These are phyloP conservation scores for Drosophila trapezifrons DNA, from an alignment of 1,140 invertebrate species.

Conservation along the genomic window DNA sequence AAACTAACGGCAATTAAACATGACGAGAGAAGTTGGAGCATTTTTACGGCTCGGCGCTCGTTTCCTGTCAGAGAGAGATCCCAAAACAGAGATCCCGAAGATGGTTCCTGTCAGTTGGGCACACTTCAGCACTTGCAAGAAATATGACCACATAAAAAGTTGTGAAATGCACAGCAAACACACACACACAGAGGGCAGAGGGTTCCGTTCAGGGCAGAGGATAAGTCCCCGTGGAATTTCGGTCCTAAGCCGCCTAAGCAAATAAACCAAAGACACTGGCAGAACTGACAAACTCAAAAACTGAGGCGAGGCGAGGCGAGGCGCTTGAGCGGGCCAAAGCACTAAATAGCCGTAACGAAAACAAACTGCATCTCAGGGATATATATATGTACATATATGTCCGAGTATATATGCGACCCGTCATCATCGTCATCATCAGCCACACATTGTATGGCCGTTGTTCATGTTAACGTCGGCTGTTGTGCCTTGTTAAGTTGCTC, in stretches of 20 bases:
- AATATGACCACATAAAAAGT: slow-evolving; percentile 75
- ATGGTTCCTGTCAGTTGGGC: slow-evolving; percentile 33
- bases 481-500: slow-evolving; percentile 45
- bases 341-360: slow-evolving; percentile 67
- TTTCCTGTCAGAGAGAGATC: slow-evolving; percentile 37
- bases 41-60: slow-evolving; percentile 58
- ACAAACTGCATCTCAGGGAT: slow-evolving; percentile 48
- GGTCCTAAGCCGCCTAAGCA: slow-evolving; percentile 66
- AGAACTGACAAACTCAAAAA: slow-evolving; percentile 34
- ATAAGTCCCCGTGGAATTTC: slow-evolving; percentile 47
- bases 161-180: slow-evolving; percentile 59
- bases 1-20: slow-evolving; percentile 55
- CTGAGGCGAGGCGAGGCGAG: slow-evolving; percentile 13
- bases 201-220: slow-evolving; percentile 29
- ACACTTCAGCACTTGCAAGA: slow-evolving; percentile 72
- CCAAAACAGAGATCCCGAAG: slow-evolving; percentile 7
- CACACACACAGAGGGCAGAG: too few species aligned
- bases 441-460: slow-evolving; percentile 36
- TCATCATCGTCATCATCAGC: slow-evolving; percentile 30
- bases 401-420: slow-evolving; percentile 6
- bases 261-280: slow-evolving; percentile 55
- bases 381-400: slow-evolving; percentile 1
- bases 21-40: slow-evolving; percentile 25
- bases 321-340: slow-evolving; percentile 60
- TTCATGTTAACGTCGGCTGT: slow-evolving; percentile 10